These are phyloP conservation scores for Rattus rattus DNA, from an alignment of 2,113 vertebrate species.

Conservation along the genomic window DNA sequence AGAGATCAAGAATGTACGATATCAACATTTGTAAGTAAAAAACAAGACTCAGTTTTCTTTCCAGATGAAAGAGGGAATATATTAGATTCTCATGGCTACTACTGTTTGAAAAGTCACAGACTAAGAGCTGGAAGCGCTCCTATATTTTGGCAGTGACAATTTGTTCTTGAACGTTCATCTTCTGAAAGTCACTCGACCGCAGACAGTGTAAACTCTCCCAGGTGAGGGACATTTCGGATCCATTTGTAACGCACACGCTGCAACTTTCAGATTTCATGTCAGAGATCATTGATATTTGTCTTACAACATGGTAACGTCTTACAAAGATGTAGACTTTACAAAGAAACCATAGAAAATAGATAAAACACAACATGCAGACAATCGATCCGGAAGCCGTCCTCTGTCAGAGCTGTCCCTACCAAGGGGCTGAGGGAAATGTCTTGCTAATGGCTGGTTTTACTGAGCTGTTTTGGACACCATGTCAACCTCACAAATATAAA, in stretches of 20 bases:
- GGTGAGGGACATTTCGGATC: constrained; percentile 54
- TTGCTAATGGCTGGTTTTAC: constrained; percentile 2
- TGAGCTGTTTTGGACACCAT: neutral
- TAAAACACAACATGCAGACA: constrained; percentile 12
- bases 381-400: neutral
- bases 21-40: constrained; percentile 59
- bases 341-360: neutral
- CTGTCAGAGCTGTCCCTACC: neutral
- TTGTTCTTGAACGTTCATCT: constrained; percentile 74
- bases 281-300: neutral
- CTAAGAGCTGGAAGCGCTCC: constrained; percentile 78
- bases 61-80: constrained; percentile 25
- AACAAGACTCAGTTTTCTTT: constrained; percentile 48
- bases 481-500: neutral
- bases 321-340: constrained; percentile 30
- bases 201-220: constrained; percentile 54
- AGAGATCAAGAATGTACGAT: constrained; percentile 28
- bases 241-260: constrained; percentile 65
- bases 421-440: neutral
- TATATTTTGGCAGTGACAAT: constrained; percentile 68
- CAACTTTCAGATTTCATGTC: constrained; percentile 5
- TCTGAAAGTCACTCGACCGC: constrained; percentile 68
- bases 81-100: neutral
- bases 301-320: neutral
- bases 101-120: constrained; percentile 62